These are phyloP conservation scores for Pollimyrus isidori DNA, from an alignment of 2,113 vertebrate genomes.

Conservation along the genomic window DNA sequence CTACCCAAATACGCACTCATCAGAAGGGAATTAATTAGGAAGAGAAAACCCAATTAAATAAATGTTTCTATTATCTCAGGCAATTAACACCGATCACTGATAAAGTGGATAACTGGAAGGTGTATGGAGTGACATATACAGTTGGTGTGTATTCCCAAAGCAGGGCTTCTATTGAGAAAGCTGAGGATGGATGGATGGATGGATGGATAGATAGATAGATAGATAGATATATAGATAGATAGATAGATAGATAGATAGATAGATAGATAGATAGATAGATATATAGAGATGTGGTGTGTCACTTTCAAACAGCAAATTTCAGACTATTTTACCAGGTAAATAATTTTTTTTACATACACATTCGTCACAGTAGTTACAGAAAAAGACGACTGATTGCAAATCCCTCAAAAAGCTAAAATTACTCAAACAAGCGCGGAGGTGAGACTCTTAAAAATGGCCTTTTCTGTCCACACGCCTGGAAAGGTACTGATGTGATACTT, in stretches of 20 bases:
- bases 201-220: neutral
- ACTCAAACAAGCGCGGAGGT: neutral
- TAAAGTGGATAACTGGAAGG: constrained; percentile 7
- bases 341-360: neutral
- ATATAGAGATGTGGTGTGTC: neutral
- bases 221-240: neutral
- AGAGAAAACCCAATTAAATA: constrained; percentile 29
- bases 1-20: constrained; percentile 19
- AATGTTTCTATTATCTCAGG: neutral
- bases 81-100: constrained; percentile 1
- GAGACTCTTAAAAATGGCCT: neutral
- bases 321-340: neutral
- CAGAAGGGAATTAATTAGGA: constrained; percentile 36
- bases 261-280: neutral
- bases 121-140: neutral
- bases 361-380: constrained; percentile 30
- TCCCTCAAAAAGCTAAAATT: constrained; percentile 42
- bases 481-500: neutral
- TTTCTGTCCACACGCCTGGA: neutral
- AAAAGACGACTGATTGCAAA: constrained; percentile 55
- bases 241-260: neutral
- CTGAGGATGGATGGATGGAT: neutral
- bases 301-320: neutral
- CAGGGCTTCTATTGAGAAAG: neutral
- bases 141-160: constrained; percentile 3